Percentiles rank a stretch among this genome's conserved stretches.
These are phyloP conservation scores for Callyntrura sp. DNA, from an alignment of 2,888 invertebrate genomes.

Conservation along the genomic window DNA sequence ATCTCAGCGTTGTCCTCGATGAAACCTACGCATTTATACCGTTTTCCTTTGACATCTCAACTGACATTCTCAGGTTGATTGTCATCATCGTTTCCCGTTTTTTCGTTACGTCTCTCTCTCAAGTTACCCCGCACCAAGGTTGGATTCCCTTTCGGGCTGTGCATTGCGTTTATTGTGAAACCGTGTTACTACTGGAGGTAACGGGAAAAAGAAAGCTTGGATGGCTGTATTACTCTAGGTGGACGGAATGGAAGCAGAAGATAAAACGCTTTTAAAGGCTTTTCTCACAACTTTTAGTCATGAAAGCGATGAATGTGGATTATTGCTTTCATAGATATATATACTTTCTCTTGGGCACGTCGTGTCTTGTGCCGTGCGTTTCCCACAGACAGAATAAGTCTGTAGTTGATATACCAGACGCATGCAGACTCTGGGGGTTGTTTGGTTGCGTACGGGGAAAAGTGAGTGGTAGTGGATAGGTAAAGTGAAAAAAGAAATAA, in stretches of 20 bases:
- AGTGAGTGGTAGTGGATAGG: too few relatives aligned
- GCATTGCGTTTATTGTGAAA: neutral
- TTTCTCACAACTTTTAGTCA: constrained; percentile 43
- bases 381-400: too few relatives aligned
- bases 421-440: constrained; percentile 40
- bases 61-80: constrained; percentile 53
- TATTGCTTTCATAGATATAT: constrained; percentile 44
- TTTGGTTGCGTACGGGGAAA: constrained; percentile 53
- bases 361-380: neutral
- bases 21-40: constrained; percentile 43
- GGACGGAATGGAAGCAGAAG: constrained; percentile 58
- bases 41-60: constrained; percentile 46
- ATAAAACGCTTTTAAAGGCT: constrained; percentile 66
- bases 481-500: constrained; percentile 57
- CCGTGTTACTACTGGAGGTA: neutral
- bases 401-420: too few relatives aligned
- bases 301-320: constrained; percentile 66
- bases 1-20: constrained; percentile 27
- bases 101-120: neutral
- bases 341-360: neutral
- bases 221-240: constrained; percentile 5
- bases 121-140: neutral
- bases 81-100: constrained; percentile 23
- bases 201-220: neutral
- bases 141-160: neutral